Conservation (phyloP, 2,888 invertebrate genomes). For the Lasioglossum leucozonium region DNA sequence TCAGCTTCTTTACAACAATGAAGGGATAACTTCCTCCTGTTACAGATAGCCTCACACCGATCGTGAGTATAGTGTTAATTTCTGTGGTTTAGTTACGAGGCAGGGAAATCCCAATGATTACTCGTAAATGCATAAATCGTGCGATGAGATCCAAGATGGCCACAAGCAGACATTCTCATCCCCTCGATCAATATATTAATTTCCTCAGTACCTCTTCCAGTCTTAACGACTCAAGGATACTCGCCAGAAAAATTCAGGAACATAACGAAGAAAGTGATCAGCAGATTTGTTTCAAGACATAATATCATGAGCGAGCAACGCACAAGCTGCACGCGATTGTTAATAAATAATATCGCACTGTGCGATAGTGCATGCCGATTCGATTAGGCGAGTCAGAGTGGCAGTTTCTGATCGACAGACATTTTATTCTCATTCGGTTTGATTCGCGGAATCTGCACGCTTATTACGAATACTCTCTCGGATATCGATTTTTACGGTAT, state of each 20-base stretch:
- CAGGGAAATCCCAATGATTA: constrained; percentile 77
- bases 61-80: constrained; percentile 75
- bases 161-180: constrained; percentile 66
- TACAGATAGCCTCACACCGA: constrained; percentile 66
- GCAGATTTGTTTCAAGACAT: constrained; percentile 37
- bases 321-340: constrained; percentile 40
- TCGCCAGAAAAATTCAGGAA: not conserved
- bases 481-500: constrained; percentile 42
- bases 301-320: constrained; percentile 21
- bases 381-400: not conserved
- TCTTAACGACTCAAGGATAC: not conserved
- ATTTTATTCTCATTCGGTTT: constrained; percentile 14
- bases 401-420: not conserved
- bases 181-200: constrained; percentile 50
- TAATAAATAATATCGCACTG: constrained; percentile 42
- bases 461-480: constrained; percentile 20
- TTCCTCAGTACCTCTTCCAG: constrained; percentile 26
- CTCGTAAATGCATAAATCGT: constrained; percentile 73
- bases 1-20: not conserved
- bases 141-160: constrained; percentile 65
- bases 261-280: not conserved
- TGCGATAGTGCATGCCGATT: not conserved
- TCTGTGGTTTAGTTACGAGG: constrained; percentile 72
- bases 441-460: not conserved
- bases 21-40: constrained; percentile 65